A percentile compares a stretch with the other conserved stretches of the same genome.
Evolutionary conservation across 1,140 invertebrate genomes (phyloP).

Genomic region (Agrilus planipennis): DNA sequence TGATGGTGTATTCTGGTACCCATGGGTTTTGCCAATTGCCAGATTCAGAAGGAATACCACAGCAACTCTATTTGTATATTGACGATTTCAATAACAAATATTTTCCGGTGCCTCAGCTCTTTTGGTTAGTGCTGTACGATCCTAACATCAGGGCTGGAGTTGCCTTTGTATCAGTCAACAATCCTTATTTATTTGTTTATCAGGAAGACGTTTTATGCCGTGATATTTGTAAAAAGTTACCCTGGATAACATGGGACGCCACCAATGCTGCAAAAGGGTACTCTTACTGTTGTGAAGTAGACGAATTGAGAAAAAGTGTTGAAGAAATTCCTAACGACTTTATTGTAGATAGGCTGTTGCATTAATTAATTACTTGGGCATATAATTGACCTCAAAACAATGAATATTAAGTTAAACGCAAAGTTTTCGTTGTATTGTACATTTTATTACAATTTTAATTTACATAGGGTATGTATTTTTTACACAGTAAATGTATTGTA

Average conservation of each 20-base stretch:
- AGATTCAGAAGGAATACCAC: too few species aligned
- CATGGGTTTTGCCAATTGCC: too few species aligned
- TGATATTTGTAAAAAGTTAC: slow-evolving; percentile 39
- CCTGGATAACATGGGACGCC: slow-evolving; percentile 40
- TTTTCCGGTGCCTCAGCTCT: slow-evolving; percentile 44
- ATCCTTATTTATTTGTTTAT: slow-evolving; percentile 40
- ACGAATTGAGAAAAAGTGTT: slow-evolving; percentile 43
- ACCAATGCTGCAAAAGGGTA: slow-evolving; percentile 43
- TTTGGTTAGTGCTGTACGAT: slow-evolving; percentile 50
- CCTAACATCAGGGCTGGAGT: slow-evolving; percentile 36
- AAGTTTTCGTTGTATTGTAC: too few species aligned
- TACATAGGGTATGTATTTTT: too few species aligned
- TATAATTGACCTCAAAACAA: too few species aligned
- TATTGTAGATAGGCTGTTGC: slow-evolving; percentile 19
- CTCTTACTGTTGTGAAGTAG: slow-evolving; percentile 51
- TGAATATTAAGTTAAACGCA: too few species aligned
- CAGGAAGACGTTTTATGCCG: slow-evolving; percentile 41
- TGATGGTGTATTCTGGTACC: too few species aligned
- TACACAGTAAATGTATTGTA: too few species aligned
- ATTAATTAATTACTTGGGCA: too few species aligned
- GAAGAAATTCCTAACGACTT: slow-evolving; percentile 38
- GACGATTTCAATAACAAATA: slow-evolving; percentile 36
- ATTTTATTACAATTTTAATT: too few species aligned
- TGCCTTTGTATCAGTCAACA: slow-evolving; percentile 50
- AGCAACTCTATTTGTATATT: slow-evolving; percentile 37